These are phyloP conservation scores for Leptonema lineaticorne DNA, from an alignment of 1,140 invertebrate genomes.

Conservation along the genomic window DNA sequence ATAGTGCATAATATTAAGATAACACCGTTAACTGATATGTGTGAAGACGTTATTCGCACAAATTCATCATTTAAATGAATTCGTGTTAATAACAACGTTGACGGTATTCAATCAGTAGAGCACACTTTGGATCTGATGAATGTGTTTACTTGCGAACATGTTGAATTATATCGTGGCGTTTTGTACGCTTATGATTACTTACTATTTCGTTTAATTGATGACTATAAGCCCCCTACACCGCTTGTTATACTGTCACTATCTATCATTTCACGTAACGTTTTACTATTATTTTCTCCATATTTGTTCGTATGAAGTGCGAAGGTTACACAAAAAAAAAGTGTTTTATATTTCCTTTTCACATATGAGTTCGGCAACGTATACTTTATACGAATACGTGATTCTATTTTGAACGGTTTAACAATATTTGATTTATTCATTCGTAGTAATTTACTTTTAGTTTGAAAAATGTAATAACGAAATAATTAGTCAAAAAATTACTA, in stretches of 20 bases:
- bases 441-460: no score
- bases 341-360: no score
- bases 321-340: no score
- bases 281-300: not conserved
- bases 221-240: not conserved
- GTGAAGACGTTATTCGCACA: not conserved
- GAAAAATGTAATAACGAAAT: no score
- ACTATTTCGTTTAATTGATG: not conserved
- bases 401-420: no score
- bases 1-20: no score
- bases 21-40: not conserved
- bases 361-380: no score
- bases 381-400: no score
- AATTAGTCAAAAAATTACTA: no score
- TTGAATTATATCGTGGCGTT: not conserved
- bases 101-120: not conserved
- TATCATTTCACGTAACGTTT: not conserved
- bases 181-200: not conserved
- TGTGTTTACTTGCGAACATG: not conserved
- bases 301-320: no score
- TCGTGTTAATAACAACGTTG: not conserved
- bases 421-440: no score
- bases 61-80: not conserved
- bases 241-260: not conserved
- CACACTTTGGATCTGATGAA: not conserved